Evolutionary conservation across 2,797 vertebrate genomes (phyloP), one percentile per base, ranked within the genome.

Genomic region (Nannoperca australis): DNA sequence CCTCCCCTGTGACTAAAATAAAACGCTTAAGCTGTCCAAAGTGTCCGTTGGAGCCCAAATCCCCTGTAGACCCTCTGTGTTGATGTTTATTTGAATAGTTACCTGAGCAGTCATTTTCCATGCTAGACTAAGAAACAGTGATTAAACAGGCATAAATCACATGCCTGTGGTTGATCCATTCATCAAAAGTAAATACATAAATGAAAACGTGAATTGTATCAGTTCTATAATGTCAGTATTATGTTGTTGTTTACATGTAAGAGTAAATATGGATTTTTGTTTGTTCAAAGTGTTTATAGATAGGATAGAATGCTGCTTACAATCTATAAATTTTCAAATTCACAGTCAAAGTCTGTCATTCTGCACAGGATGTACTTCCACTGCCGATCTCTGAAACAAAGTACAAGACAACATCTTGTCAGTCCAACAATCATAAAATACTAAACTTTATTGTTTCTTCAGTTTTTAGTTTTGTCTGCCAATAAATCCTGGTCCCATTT

Each of bases 321-420:
- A 56, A 30, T 91, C 91, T 97, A 99, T 76, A 96, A 92, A 80
- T 96, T 99, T 78, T 96, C 93, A 94, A 97, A 99, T 68, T 96
- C 93, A 85, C 98, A 99, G 92, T 99, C 95, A 82, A 96, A 97
- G 50, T 97, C 95, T 32, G 98, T 99, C 97, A 98, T 98, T 85
- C 97, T 96, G 96, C 98, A 99, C 94, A 99, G 89, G 79, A 97
- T 97, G 92, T 98, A 99, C 92, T 99, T 99, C 98, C 98, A 99
- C 84, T 99, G 98, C 38, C 98, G 97, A 92, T 99, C 98, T 94
- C 98, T 99, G 95, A 65, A 94, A 93, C 20, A 82, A 65, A 93
- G 47, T 1, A 69, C 36, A 72, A 82, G 15, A 85, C 13, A 82
- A 62, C 81, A 64, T 32, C 10, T 3, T 17, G 51, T 91, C 61